Evolutionary conservation across 2,797 vertebrate genomes (phyloP).

Genomic region (Pelobates cultripes): DNA sequence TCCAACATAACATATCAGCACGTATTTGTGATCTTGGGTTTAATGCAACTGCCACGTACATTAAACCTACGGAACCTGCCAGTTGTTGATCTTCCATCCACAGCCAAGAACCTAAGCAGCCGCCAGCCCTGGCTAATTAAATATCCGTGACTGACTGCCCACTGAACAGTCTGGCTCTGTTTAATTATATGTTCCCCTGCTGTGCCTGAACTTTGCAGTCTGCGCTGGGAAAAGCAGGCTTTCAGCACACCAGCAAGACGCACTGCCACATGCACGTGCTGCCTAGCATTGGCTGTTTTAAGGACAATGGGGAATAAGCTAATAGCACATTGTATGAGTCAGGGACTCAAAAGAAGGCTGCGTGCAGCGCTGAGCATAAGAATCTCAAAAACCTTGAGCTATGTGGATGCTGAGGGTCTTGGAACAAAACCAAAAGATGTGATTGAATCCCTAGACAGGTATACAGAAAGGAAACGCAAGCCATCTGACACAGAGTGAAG

Average conservation of each 20-base stretch:
- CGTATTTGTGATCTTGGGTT: slow-evolving; percentile 33
- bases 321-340: slow-evolving; percentile 44
- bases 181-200: slow-evolving; percentile 57
- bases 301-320: slow-evolving; percentile 53
- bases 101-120: slow-evolving; percentile 51
- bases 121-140: slow-evolving; percentile 56
- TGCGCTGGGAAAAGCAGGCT: slow-evolving; percentile 52
- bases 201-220: slow-evolving; percentile 56
- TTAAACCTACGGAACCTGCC: slow-evolving; percentile 51
- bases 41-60: slow-evolving; percentile 39
- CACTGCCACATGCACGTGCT: slow-evolving; percentile 50
- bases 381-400: slow-evolving; percentile 39
- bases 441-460: slow-evolving; percentile 50
- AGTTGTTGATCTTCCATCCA: slow-evolving; percentile 54
- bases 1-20: slow-evolving; percentile 28
- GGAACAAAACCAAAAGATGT: slow-evolving; percentile 43
- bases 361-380: slow-evolving; percentile 22
- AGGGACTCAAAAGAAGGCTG: slow-evolving; percentile 35
- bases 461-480: slow-evolving; percentile 47
- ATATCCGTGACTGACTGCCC: slow-evolving; percentile 57
- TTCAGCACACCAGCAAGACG: slow-evolving; percentile 52
- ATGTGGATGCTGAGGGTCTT: slow-evolving; percentile 42
- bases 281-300: slow-evolving; percentile 34
- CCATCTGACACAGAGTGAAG: slow-evolving; percentile 44
- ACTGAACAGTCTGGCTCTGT: slow-evolving; percentile 57